phyloP scores from a whole-genome alignment of 2,797 vertebrate genomes.

The Lepilemur septentrionalis region DNA sequence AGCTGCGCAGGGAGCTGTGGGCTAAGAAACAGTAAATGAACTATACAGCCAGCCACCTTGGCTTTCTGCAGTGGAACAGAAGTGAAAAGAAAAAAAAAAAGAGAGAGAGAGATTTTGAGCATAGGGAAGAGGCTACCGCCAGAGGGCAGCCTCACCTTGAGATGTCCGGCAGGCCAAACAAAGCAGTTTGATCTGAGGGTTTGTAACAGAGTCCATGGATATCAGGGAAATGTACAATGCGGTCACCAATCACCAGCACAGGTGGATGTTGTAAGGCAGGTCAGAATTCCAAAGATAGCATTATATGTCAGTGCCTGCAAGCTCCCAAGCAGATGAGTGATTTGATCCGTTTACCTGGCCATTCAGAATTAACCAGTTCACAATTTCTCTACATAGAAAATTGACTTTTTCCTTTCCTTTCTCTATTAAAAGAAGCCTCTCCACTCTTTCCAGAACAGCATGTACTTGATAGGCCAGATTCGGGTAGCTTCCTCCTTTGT shows the following conservation, averaged over 20 bases:
- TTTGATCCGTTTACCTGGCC: background rate
- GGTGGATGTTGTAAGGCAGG: background rate
- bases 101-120: background rate
- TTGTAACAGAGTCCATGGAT: background rate
- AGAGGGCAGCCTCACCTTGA: constrained; percentile 62
- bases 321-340: background rate
- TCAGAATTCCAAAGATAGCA: background rate
- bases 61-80: background rate
- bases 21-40: background rate
- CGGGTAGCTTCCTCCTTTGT: background rate
- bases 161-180: background rate
- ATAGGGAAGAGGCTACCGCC: constrained; percentile 25
- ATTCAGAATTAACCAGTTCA: background rate
- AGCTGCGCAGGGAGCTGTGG: background rate
- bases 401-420: background rate
- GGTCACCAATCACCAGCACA: background rate
- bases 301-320: background rate
- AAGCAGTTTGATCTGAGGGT: background rate
- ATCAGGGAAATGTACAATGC: background rate
- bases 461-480: background rate
- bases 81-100: background rate
- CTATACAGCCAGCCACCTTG: too few species aligned
- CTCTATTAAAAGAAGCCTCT: background rate
- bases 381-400: constrained; percentile 1
- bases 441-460: background rate